Evolutionary conservation across 2,888 invertebrate genomes (phyloP), one percentile per base, ranked within the genome.

Genomic region (Leucozona laternaria): DNA sequence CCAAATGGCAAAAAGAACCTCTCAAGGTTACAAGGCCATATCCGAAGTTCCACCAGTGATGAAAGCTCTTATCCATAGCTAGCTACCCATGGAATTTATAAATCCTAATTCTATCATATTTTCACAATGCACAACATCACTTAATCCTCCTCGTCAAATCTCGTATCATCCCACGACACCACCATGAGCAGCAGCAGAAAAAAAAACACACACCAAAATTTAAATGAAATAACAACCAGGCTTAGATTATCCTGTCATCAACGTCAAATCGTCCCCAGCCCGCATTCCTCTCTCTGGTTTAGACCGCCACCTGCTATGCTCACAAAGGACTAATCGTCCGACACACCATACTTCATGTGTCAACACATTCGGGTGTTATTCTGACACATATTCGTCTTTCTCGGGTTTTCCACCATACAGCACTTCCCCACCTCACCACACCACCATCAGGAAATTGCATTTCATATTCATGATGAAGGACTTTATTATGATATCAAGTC

Each of bases 401-500:
- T 71, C 37, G 13, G 55, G 15, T 10, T 22, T 17, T 10, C 64
- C 13, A 43, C 55, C 25, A 43, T 31, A 10, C 6, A 15, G 62
- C 53, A 43, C 20, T 43, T 55, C 25, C 25, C 28, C 20, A 37
- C 13, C 20, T n/a, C 37, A 60, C 37, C 60, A 17, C 58, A 64
- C 25, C 70, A 66, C 25, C 70, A 66, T 58, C 25, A 86, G 86
- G 86, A 86, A 86, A 86, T 86, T 86, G 78, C 86, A 86, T 86
- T 86, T 86, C 86, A 86, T 86, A 86, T 82, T 86, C 86, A 86
- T 86, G 86, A 86, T 73, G 71, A 86, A 86, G 82, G 86, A 86
- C 86, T 86, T 86, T 86, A 86, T 86, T 86, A 82, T 82, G 86
- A 86, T 86, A 86, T 75, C 75, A 75, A 70, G 72, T 78, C 78